These are phyloP conservation scores for Hiodon tergisus DNA, from an alignment of 2,113 vertebrate genomes.

Conservation along the genomic window DNA sequence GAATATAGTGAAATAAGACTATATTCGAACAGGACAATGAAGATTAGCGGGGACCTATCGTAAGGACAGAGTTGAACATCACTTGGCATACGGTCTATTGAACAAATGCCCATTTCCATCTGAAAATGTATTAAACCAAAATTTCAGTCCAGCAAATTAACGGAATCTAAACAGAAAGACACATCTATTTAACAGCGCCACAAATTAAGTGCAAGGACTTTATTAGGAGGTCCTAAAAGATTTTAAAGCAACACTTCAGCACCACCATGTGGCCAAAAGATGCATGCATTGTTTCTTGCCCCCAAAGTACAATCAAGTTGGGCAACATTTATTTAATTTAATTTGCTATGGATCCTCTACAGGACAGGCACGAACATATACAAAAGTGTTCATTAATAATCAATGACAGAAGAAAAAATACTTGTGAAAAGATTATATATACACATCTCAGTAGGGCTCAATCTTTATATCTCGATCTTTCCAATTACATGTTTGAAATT, in stretches of 20 bases:
- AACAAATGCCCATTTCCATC: no score
- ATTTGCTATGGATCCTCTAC: no score
- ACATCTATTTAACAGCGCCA: not conserved
- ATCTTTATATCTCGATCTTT: not conserved
- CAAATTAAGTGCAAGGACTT: not conserved
- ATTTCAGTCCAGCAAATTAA: no score
- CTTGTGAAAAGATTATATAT: not conserved
- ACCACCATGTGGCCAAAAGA: conserved; percentile 9
- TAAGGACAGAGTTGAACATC: no score
- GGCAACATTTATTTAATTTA: no score
- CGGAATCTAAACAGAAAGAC: not conserved
- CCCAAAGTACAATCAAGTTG: not conserved
- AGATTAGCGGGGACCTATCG: no score
- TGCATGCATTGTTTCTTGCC: not conserved
- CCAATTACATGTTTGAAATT: not conserved
- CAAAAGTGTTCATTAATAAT: not conserved
- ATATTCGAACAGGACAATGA: no score
- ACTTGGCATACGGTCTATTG: no score
- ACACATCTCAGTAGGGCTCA: not conserved
- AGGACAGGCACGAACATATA: no score
- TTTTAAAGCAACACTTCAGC: not conserved
- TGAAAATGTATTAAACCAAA: no score
- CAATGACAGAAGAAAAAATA: not conserved
- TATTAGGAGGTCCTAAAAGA: not conserved
- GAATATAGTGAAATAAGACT: no score